Conservation (phyloP, 2,113 vertebrate species). For the Campylorhamphus procurvoides region DNA sequence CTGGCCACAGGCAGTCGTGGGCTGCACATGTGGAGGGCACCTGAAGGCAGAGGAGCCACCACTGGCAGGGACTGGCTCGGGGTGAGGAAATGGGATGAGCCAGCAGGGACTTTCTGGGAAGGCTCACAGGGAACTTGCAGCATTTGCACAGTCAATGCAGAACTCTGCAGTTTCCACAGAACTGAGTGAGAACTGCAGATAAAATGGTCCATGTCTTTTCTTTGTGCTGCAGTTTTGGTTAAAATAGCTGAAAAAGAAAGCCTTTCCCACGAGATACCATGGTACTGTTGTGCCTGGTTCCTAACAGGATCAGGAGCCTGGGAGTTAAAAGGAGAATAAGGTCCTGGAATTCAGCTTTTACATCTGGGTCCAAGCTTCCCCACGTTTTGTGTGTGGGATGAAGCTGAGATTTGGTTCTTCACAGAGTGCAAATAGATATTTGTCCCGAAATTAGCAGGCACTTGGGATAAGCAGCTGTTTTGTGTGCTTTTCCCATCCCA, state of each 20-base stretch:
- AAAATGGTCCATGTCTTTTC: neutral
- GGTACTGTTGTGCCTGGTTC: neutral
- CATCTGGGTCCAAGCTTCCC: neutral
- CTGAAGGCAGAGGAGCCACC: neutral
- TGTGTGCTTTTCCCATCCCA: neutral
- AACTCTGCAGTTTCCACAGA: neutral
- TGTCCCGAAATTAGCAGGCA: neutral
- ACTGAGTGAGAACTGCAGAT: neutral
- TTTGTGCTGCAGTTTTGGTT: neutral
- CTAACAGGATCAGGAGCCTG: neutral
- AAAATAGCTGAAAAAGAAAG: neutral
- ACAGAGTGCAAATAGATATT: neutral
- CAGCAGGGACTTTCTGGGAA: neutral
- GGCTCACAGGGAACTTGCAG: neutral
- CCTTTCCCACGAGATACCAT: neutral
- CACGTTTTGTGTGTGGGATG: neutral
- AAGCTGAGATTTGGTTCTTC: neutral
- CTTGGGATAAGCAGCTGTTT: neutral
- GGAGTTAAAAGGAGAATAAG: neutral
- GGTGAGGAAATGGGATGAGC: neutral
- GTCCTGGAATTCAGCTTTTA: neutral
- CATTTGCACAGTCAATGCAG: neutral
- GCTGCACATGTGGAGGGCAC: constrained; percentile 15
- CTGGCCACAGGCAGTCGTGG: neutral
- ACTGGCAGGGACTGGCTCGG: rapidly evolving